Evolutionary conservation across 1,140 invertebrate genomes (phyloP).

Genomic region (Calephelis virginiensis): DNA sequence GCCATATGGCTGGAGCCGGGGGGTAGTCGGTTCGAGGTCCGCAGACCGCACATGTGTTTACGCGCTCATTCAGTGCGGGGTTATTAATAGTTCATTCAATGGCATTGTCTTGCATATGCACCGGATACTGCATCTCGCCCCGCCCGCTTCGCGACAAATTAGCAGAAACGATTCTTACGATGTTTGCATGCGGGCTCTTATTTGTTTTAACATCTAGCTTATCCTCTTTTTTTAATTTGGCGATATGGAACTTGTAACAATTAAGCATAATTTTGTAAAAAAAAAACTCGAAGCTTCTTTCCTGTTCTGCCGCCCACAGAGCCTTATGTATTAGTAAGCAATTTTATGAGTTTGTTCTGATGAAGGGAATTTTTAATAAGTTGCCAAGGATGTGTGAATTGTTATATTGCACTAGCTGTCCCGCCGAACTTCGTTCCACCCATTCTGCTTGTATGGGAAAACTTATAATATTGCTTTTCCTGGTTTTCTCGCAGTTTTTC

Average conservation of each 20-base stretch:
- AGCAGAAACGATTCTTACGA: conserved; percentile 55
- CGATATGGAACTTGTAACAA: not conserved
- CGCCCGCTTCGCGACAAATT: conserved; percentile 54
- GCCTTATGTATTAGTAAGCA: no score
- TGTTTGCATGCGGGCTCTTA: conserved; percentile 25
- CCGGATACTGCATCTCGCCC: conserved; percentile 55
- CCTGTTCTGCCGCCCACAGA: no score
- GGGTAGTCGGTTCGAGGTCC: conserved; percentile 45
- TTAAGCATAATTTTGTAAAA: no score
- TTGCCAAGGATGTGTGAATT: no score
- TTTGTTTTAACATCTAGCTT: conserved; percentile 29
- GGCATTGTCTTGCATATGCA: conserved; percentile 73
- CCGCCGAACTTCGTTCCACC: no score
- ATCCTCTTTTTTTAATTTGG: not conserved
- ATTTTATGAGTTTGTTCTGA: no score
- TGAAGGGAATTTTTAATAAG: no score
- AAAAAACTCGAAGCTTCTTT: no score
- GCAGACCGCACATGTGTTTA: conserved; percentile 62
- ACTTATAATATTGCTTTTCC: no score
- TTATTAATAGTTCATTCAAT: conserved; percentile 72
- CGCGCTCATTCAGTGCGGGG: conserved; percentile 65
- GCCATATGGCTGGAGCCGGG: conserved; percentile 53
- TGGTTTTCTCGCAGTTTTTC: no score
- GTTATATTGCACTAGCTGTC: no score
- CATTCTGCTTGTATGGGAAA: no score